Conservation (phyloP, 2,797 vertebrate species). For the Gymnothorax reevesii region DNA sequence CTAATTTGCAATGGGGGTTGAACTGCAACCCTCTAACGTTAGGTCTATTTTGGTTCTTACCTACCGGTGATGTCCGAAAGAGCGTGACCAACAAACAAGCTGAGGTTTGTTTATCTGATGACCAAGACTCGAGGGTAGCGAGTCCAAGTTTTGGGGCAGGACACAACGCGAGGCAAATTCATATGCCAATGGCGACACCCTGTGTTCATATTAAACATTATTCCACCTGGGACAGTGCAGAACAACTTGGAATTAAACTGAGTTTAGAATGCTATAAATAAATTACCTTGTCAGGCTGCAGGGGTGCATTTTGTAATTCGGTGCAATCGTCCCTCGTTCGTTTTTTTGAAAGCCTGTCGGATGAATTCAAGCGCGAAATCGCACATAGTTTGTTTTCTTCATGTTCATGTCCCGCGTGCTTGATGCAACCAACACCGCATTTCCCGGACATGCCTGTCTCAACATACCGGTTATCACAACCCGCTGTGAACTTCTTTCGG, state of each 20-base stretch:
- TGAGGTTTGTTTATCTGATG: not conserved
- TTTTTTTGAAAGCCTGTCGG: slow-evolving; percentile 43
- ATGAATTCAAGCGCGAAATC: not conserved
- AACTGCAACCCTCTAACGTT: too few relatives aligned
- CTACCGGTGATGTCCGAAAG: not conserved
- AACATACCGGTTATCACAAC: not conserved
- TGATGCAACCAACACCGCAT: not conserved
- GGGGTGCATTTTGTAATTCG: not conserved
- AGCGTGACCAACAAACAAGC: not conserved
- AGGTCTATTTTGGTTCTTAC: too few relatives aligned
- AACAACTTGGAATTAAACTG: not conserved
- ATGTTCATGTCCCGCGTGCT: slow-evolving; percentile 49
- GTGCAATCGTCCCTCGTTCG: slow-evolving; percentile 44
- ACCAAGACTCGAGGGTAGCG: too few relatives aligned
- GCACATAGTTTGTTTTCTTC: slow-evolving; percentile 20
- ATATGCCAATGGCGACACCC: slow-evolving; percentile 28
- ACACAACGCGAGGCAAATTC: not conserved
- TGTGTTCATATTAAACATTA: not conserved
- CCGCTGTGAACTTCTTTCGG: slow-evolving; percentile 13
- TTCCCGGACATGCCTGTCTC: not conserved
- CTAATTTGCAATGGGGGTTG: too few relatives aligned
- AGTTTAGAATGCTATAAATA: not conserved
- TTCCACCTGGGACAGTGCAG: not conserved
- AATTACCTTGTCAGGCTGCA: slow-evolving; percentile 16
- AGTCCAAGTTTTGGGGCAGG: too few relatives aligned